phyloP scores from a whole-genome alignment of 2,888 invertebrate genomes.

The Cancer borealis region DNA sequence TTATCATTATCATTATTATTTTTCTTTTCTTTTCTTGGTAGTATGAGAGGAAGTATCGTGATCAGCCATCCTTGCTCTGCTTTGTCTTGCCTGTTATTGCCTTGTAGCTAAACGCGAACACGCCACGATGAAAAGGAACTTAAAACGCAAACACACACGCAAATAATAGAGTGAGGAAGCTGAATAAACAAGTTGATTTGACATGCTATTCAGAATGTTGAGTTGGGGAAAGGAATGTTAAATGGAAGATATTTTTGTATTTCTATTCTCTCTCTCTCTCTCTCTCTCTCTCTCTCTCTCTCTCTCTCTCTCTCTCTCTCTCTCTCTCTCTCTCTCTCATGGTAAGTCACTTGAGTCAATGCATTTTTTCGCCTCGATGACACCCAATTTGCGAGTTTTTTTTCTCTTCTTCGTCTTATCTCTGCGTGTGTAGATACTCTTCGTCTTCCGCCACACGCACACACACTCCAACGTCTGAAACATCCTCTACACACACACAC shows the following conservation, averaged over 20 bases:
- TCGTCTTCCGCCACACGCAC: not conserved
- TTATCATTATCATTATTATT: no score
- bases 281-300: conserved; percentile 22
- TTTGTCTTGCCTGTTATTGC: not conserved
- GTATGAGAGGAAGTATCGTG: no score
- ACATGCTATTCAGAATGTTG: not conserved
- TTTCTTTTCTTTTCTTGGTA: no score
- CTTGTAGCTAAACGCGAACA: not conserved
- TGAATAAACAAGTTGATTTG: not conserved
- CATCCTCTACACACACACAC: not conserved
- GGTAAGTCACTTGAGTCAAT: not conserved
- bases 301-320: conserved; percentile 27
- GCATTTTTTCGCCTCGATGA: not conserved
- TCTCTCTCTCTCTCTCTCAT: conserved; percentile 1
- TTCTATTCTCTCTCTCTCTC: not conserved
- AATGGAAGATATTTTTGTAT: not conserved
- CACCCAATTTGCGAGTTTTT: not conserved
- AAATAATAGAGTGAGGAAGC: not conserved
- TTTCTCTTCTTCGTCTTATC: not conserved
- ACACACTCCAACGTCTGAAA: not conserved
- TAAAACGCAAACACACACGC: not conserved
- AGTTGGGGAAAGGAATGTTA: not conserved
- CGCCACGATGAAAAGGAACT: not conserved
- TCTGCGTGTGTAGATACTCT: not conserved
- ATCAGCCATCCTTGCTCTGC: no score